Conservation (phyloP, 2,113 vertebrate genomes). For the Cynopterus brachyotis region DNA sequence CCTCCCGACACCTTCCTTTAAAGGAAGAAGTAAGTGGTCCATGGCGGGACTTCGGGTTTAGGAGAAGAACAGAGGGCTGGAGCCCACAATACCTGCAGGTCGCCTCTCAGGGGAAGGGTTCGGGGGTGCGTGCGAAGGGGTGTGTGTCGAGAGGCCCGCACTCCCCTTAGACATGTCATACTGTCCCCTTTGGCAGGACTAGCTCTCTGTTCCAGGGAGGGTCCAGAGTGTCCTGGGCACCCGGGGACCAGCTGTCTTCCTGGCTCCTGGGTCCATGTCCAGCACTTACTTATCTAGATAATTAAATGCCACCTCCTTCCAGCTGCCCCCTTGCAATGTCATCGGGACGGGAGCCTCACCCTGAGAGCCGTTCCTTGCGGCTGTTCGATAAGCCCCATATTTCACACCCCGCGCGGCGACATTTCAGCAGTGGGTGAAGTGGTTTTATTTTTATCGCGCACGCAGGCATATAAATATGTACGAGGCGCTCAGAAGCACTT, state of each 20-base stretch:
- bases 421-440: slow-evolving; percentile 68
- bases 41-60: accelerated
- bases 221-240: accelerated
- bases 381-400: slow-evolving; percentile 52
- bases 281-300: neutral
- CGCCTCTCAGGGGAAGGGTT: neutral
- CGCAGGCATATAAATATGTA: slow-evolving; percentile 68
- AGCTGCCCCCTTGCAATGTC: slow-evolving; percentile 18
- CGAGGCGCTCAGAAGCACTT: slow-evolving; percentile 61
- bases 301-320: neutral
- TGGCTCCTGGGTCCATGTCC: neutral
- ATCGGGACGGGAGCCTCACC: neutral
- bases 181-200: accelerated
- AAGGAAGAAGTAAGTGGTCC: accelerated
- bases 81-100: neutral
- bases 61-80: neutral
- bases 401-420: slow-evolving; percentile 65
- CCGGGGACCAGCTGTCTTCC: neutral
- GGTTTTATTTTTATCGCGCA: slow-evolving; percentile 74
- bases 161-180: accelerated
- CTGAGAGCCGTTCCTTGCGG: neutral
- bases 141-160: accelerated
- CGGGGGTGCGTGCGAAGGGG: accelerated
- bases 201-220: neutral
- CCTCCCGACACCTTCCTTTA: neutral